Evolutionary conservation across 2,797 vertebrate genomes (phyloP), one percentile per base, ranked within the genome.

Genomic region (Micrastur ruficollis): DNA sequence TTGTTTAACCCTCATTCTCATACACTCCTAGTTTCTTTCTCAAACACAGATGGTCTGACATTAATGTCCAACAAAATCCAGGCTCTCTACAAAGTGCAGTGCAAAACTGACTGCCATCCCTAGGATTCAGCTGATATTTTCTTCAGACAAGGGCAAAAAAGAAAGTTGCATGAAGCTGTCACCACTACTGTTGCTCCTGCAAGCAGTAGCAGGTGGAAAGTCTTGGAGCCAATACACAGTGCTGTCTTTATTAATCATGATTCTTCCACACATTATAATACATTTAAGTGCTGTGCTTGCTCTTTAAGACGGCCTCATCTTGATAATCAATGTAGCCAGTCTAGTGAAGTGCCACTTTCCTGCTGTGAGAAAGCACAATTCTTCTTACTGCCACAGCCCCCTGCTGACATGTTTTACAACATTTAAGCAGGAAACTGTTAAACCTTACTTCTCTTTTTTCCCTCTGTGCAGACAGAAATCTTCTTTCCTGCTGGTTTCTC

Each of bases 361-460:
- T 65, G 74, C 94, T 85, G 93, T 90, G 96, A 87, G 73, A 81
- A 94, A 52, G 68, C 55, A 87, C 89, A 68, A 65, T 59, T 66
- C 73, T 86, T 90, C 92, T 94, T 79, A 81, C 83, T 95, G 78
- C 73, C 76, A 92, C 82, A 96, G 89, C 82, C 76, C 89, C 94
- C 94, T 94, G 91, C 88, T 95, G 92, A 96, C 91, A 82, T 96
- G 81, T 95, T 97, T 93, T 93, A 96, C 89, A 90, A 95, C 92
- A 97, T 91, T 96, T 90, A 76, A 95, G 92, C 91, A 95, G 91
- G 94, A 97, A 98, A 97, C 96, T 94, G 93, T 96, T 97, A 93
- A 96, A 95, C 52, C 80, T 96, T 88, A 82, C 96, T 96, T 96
- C 91, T 94, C 84, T 86, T 95, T 96, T 95, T 66, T 53, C 91